Conservation (phyloP, 2,113 vertebrate species). For the Miniopterus natalensis region DNA sequence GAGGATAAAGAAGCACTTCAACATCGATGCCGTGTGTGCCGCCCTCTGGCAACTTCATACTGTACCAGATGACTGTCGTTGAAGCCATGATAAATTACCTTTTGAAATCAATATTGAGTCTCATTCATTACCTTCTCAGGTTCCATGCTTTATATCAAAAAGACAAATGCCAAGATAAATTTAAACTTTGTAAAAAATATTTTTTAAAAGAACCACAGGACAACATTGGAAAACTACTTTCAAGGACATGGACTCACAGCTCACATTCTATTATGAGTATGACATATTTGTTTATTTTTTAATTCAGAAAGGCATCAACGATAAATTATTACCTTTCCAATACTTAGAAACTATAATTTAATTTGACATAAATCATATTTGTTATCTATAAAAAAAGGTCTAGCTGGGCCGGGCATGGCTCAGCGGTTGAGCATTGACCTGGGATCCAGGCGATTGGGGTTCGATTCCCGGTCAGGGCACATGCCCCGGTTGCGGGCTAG, state of each 20-base stretch:
- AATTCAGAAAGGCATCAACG: neutral
- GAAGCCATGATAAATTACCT: conserved; percentile 56
- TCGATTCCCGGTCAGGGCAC: too few relatives aligned
- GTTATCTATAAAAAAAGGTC: neutral
- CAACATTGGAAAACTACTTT: neutral
- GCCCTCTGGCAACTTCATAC: neutral
- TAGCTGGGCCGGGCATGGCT: neutral
- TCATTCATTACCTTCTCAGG: conserved; percentile 61
- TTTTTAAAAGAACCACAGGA: neutral
- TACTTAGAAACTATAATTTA: neutral
- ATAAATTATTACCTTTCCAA: neutral
- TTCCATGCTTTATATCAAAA: conserved; percentile 68
- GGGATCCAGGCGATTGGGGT: too few relatives aligned
- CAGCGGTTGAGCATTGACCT: too few relatives aligned
- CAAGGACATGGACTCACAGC: neutral
- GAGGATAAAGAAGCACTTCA: conserved; percentile 20
- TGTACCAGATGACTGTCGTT: neutral
- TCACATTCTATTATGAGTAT: neutral
- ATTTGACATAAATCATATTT: neutral
- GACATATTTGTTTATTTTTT: neutral
- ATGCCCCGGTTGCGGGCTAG: too few relatives aligned
- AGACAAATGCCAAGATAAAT: conserved; percentile 67
- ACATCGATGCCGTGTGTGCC: neutral
- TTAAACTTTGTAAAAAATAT: conserved; percentile 25
- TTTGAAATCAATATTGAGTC: conserved; percentile 55